phyloP scores from a whole-genome alignment of 1,140 invertebrate species.

The Druon quercuslanigerum region DNA sequence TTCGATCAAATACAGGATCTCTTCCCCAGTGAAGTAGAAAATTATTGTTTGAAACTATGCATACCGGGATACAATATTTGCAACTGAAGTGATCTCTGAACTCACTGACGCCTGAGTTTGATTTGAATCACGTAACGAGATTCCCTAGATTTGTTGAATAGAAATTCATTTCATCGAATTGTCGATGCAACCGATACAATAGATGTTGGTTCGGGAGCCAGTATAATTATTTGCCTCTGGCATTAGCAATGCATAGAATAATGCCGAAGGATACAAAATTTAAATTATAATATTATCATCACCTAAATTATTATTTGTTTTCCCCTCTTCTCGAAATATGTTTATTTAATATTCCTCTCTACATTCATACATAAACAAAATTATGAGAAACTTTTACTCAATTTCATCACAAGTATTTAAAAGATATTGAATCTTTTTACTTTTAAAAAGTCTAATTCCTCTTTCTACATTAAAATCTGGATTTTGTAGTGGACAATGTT shows the following conservation, averaged over 20 bases:
- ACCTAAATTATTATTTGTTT: neutral
- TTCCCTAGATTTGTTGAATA: conserved; percentile 10
- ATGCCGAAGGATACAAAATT: conserved; percentile 16
- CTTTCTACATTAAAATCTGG: too few relatives aligned
- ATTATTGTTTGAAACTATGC: neutral
- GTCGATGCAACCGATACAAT: neutral
- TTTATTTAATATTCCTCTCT: neutral
- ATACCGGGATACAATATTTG: conserved; percentile 1
- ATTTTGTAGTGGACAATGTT: too few relatives aligned
- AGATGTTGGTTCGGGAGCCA: conserved; percentile 5
- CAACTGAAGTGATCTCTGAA: neutral
- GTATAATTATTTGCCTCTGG: conserved; percentile 17
- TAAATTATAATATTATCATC: neutral
- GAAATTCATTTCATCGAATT: conserved; percentile 22
- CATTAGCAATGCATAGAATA: neutral
- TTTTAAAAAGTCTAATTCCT: too few relatives aligned
- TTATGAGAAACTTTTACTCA: too few relatives aligned
- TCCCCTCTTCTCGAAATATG: neutral
- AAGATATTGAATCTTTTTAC: too few relatives aligned
- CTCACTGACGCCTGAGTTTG: conserved; percentile 10
- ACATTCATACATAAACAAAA: too few relatives aligned
- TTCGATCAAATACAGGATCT: neutral
- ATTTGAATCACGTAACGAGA: conserved; percentile 17
- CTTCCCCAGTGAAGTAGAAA: neutral
- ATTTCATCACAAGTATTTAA: too few relatives aligned